phyloP scores from a whole-genome alignment of 2,113 vertebrate genomes.

The Argyrosomus japonicus region DNA sequence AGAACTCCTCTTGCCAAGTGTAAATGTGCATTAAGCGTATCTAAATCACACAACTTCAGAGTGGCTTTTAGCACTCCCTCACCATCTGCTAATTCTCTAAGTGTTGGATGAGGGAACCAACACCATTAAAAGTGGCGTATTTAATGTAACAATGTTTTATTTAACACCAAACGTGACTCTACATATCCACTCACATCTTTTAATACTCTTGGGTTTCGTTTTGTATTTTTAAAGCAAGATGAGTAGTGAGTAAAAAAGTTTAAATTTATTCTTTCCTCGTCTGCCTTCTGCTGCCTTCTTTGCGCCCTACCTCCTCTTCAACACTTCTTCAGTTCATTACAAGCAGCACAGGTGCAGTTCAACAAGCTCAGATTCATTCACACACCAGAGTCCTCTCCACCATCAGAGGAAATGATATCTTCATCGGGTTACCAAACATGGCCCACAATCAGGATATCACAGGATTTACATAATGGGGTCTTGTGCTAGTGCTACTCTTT shows the following conservation, averaged over 20 bases:
- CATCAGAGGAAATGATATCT: constrained; percentile 32
- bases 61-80: constrained; percentile 53
- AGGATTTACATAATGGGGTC: constrained; percentile 22
- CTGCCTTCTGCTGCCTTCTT: not conserved
- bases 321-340: constrained; percentile 6
- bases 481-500: too few relatives aligned
- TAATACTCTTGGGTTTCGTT: not conserved
- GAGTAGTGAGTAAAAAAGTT: not conserved
- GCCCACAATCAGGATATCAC: constrained; percentile 29
- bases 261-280: not conserved
- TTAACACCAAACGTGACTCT: constrained; percentile 32
- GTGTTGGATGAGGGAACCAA: constrained; percentile 55
- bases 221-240: not conserved
- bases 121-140: constrained; percentile 52
- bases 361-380: constrained; percentile 31
- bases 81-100: constrained; percentile 68
- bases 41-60: constrained; percentile 61
- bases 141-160: constrained; percentile 55
- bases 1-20: constrained; percentile 59
- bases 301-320: not conserved
- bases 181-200: constrained; percentile 18
- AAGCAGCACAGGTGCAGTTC: constrained; percentile 23
- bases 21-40: constrained; percentile 56
- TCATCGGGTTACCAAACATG: constrained; percentile 6
- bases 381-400: constrained; percentile 14